Evolutionary conservation across 2,797 vertebrate genomes (phyloP).

Genomic region (Leuciscus waleckii): DNA sequence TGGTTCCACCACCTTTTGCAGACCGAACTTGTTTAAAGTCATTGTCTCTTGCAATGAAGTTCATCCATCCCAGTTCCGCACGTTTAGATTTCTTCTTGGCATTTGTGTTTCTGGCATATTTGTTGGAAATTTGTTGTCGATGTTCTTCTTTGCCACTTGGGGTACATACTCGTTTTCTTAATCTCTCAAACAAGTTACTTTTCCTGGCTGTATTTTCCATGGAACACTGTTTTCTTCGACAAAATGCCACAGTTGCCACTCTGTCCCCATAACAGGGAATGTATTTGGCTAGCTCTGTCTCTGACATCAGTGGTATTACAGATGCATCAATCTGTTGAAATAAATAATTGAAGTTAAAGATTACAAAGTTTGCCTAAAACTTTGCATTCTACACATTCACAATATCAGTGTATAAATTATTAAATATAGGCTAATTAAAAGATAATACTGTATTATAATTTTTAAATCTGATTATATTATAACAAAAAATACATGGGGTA

Average conservation of each 20-base stretch:
- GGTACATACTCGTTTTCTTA: neutral
- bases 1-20: constrained; percentile 50
- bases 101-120: constrained; percentile 19
- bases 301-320: constrained; percentile 43
- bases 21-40: constrained; percentile 43
- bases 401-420: too few species aligned
- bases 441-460: too few species aligned
- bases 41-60: constrained; percentile 18
- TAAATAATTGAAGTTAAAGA: neutral
- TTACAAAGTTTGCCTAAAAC: too few species aligned
- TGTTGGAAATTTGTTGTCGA: neutral
- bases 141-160: neutral
- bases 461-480: too few species aligned
- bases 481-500: too few species aligned
- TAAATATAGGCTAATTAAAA: too few species aligned
- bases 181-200: neutral
- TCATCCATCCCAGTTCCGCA: constrained; percentile 49
- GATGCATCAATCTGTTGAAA: constrained; percentile 7
- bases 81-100: constrained; percentile 34
- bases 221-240: constrained; percentile 22
- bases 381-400: too few species aligned
- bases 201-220: neutral
- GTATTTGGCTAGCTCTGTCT: constrained; percentile 45
- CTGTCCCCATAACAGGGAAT: constrained; percentile 41
- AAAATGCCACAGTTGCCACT: constrained; percentile 41